These are phyloP conservation scores for Gorsachius magnificus DNA, from an alignment of 2,797 vertebrate species.

Conservation along the genomic window DNA sequence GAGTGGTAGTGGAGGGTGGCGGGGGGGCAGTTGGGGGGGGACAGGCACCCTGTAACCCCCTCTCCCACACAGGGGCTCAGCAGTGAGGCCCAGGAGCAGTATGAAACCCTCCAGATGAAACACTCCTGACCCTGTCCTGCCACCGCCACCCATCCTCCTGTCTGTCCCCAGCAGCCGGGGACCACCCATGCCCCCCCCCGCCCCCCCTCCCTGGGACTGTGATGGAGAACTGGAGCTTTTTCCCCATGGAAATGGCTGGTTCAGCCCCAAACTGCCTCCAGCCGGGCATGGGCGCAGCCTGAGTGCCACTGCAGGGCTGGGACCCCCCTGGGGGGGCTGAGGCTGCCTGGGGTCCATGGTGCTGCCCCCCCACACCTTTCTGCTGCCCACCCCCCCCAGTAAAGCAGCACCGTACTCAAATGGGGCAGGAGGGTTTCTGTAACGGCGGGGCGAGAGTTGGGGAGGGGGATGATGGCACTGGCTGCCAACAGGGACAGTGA, in stretches of 20 bases:
- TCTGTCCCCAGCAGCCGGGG: too few relatives aligned
- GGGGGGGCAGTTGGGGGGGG: background rate
- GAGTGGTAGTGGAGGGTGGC: too few relatives aligned
- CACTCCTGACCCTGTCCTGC: background rate
- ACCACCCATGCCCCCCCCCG: too few relatives aligned
- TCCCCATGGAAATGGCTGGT: background rate
- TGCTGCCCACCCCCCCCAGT: background rate
- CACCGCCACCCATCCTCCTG: rapidly evolving
- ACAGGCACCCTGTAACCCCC: too few relatives aligned
- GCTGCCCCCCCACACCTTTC: background rate
- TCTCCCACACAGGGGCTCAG: background rate
- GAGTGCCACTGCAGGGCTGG: rapidly evolving
- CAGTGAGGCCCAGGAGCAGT: background rate
- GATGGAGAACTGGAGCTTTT: background rate
- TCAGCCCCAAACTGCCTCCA: background rate
- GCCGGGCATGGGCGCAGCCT: background rate
- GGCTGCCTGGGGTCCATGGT: too few relatives aligned
- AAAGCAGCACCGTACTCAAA: background rate
- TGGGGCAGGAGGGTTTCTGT: background rate
- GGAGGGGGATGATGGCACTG: rapidly evolving
- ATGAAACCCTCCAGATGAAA: background rate
- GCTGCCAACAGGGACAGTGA: background rate
- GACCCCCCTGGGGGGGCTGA: background rate
- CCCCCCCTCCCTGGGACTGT: background rate
- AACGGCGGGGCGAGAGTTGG: rapidly evolving